Evolutionary conservation across 2,797 vertebrate species (phyloP), one percentile per base, ranked within the genome.

Genomic region (Sebastolobus alascanus): DNA sequence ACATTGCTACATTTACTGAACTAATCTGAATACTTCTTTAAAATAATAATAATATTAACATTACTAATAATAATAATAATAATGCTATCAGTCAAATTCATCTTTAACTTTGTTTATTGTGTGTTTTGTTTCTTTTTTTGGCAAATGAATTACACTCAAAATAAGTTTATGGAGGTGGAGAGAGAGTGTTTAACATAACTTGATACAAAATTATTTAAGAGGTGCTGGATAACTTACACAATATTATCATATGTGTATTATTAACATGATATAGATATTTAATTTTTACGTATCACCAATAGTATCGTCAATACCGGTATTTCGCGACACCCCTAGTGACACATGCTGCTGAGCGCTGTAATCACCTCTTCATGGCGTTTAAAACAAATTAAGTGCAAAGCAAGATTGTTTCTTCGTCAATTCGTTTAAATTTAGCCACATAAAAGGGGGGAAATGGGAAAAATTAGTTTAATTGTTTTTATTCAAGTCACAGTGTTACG

Each of bases 11-110:
- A 52, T n/a, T 52, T 50, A 20, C 43, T 50, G 18, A 50, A 18
- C 43, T 1, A 0, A 20, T 50, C 20, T 0, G 43, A 50, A 50
- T 50, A 50, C 0, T 7, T 50, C 43, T 50, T 50, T 50, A 20
- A 50, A n/a, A 52, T n/a, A n/a, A 20, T 20, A 52, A 52, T 52
- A 52, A 50, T 50, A 31, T 25, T 25, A 25, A 25, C 25, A 25
- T 2, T 25, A 25, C 25, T 31, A 50, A 50, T 8, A 50, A 18
- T 20, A 50, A 50, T 50, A 50, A 52, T 52, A n/a, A 52, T n/a
- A 0, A 8, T 52, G 18, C 43, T 20, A 52, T 52, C 46, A 20
- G 46, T 50, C 46, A 52, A 52, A 52, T 4, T 52, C 18, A 52
- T 52, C 46, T 52, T 52, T 52, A n/a, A 52, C 46, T 52, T 52